Evolutionary conservation across 2,113 vertebrate species (phyloP).

Genomic region (Dolichotis patagonum): DNA sequence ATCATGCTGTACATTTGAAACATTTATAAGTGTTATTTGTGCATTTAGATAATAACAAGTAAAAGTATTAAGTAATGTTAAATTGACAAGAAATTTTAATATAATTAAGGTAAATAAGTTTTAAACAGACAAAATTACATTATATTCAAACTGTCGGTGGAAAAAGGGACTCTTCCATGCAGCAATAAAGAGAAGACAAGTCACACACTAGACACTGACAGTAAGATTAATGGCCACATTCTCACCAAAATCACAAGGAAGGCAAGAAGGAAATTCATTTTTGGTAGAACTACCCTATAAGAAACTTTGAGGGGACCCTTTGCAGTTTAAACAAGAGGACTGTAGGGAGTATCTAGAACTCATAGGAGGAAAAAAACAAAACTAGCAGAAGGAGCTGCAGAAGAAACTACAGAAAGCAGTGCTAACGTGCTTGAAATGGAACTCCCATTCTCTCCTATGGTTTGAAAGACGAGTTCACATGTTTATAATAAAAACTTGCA

Average conservation of each 20-base stretch:
- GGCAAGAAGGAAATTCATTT: neutral
- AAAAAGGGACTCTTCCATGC: neutral
- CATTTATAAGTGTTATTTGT: neutral
- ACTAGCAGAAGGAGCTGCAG: neutral
- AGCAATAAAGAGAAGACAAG: neutral
- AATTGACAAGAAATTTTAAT: neutral
- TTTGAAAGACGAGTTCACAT: neutral
- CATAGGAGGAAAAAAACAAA: neutral
- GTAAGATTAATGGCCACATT: neutral
- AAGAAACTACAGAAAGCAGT: neutral
- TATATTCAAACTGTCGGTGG: neutral
- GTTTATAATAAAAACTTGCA: neutral
- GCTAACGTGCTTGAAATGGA: neutral
- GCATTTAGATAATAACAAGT: neutral
- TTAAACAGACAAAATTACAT: neutral
- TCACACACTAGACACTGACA: neutral
- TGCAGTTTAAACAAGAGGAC: neutral
- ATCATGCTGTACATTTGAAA: neutral
- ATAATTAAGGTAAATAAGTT: neutral
- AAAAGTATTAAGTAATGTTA: neutral
- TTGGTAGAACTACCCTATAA: neutral
- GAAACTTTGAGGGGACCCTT: neutral
- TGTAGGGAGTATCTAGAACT: neutral
- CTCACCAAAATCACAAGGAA: neutral
- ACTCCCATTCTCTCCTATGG: neutral